Evolutionary conservation across 2,888 invertebrate genomes (phyloP), one percentile per base, ranked within the genome.

Genomic region (Spatulosminthurus flaviceps): DNA sequence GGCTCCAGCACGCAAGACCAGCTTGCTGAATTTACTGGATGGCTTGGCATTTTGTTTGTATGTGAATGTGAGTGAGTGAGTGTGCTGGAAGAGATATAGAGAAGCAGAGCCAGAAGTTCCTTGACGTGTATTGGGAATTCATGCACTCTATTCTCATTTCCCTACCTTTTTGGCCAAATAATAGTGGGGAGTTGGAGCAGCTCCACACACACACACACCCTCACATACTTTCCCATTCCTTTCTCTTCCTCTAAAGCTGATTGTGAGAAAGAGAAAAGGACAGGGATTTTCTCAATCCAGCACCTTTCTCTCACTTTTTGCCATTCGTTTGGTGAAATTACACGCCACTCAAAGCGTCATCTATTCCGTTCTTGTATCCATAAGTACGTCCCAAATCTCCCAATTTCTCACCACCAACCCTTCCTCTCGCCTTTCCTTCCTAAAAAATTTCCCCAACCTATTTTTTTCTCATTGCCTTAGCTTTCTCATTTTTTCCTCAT

Each of bases 1-100:
- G 64, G 29, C 41, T 24, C 16, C 41, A 75, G 29, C 66, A 75
- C 75, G 75, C 75, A 75, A 75, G 75, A 75, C 64, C 75, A 29
- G 29, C 72, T 72, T 28, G 11, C n/a, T 24, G 26, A 22, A 51
- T 42, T 43, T 41, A 24, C 71, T 42, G 51, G 51, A 5, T 51
- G 51, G 51, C 51, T 51, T 51, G 22, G 41, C 34, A 34, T 70
- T 41, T 70, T 22, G 28, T 19, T 34, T n/a, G 34, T 70, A 5
- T 41, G 22, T n/a, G 69, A 41, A n/a, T 70, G 70, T 70, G 70
- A 28, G 41, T 19, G 19, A 22, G 21, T 24, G 2, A n/a, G n/a
- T n/a, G n/a, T n/a, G n/a, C n/a, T 29, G 28, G 71, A 41, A 24
- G 24, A 21, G 71, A 24, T 51, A 72, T 72, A 72, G 51, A n/a